phyloP scores from a whole-genome alignment of 2,888 invertebrate species.

The Morpho helenor region DNA sequence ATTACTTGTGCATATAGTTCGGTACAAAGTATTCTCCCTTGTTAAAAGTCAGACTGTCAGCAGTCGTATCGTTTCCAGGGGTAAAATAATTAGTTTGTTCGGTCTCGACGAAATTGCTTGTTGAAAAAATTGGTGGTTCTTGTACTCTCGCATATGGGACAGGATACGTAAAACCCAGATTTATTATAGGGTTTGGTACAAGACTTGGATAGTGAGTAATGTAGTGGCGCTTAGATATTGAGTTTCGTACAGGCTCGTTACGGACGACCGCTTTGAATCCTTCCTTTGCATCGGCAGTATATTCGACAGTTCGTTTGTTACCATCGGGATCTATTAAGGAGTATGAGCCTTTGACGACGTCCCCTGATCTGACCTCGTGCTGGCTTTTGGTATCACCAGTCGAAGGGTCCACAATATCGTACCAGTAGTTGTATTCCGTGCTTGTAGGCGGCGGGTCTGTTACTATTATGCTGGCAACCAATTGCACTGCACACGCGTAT shows the following conservation, averaged over 20 bases:
- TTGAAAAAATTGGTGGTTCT: slow-evolving; percentile 26
- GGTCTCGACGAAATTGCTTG: slow-evolving; percentile 22
- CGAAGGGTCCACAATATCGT: slow-evolving; percentile 73
- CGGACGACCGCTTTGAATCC: slow-evolving; percentile 76
- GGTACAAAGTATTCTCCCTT: slow-evolving; percentile 56
- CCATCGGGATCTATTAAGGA: slow-evolving; percentile 68
- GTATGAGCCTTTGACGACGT: slow-evolving; percentile 62
- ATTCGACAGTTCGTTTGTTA: slow-evolving; percentile 63
- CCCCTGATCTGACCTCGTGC: slow-evolving; percentile 60
- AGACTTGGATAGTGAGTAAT: slow-evolving; percentile 1
- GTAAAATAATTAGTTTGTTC: slow-evolving; percentile 42
- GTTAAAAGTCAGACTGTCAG: slow-evolving; percentile 31
- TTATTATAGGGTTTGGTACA: background rate
- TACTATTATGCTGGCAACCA: slow-evolving; percentile 53
- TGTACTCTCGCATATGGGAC: slow-evolving; percentile 5
- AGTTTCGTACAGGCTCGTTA: slow-evolving; percentile 47
- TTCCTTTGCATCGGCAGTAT: slow-evolving; percentile 68
- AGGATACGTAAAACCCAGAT: slow-evolving; percentile 13
- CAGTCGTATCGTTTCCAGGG: slow-evolving; percentile 43
- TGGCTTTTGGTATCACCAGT: slow-evolving; percentile 69
- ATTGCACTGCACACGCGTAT: slow-evolving; percentile 39
- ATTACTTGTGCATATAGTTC: slow-evolving; percentile 27
- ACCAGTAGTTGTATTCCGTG: slow-evolving; percentile 66
- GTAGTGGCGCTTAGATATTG: slow-evolving; percentile 12
- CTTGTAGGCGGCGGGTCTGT: slow-evolving; percentile 55